Base-by-base conservation (phyloP, 2,113 vertebrate species). In the Peucedramus taeniatus region DNA sequence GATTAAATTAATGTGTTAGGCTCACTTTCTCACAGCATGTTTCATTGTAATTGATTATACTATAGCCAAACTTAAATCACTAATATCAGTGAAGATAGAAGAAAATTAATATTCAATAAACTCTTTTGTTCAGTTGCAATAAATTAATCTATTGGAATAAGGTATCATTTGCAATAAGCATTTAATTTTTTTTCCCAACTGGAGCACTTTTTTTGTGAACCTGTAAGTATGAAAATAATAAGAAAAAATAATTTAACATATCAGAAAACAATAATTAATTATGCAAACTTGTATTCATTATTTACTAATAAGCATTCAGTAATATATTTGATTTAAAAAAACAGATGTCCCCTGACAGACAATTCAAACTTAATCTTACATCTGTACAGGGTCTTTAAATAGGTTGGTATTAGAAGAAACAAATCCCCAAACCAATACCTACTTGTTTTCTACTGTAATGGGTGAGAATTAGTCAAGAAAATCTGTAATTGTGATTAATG, bases 41-140 rank as follows among this genome's bases (percentile, higher is more conserved):
- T 97, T 97, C 97, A 95, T 65, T 97, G 97, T 98, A 98, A 98
- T 98, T 98, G 96, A 98, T 98, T 98, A 97, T 89, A 85, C 83
- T 97, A 94, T 92, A 94, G 77, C 61, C 91, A 97, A 97, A 97
- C 93, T 96, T 96, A 98, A 98, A 98, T 98, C 97, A 97, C 96
- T 96, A 97, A 96, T 98, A 97, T 95, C 93, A 94, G 44, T 96
- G 80, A 78, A 94, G 95, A 96, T 90, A 97, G 94, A 97, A 94
- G 75, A 96, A 98, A 98, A 98, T 98, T 69, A 98, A 98, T 97
- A 97, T 98, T 98, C 97, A 97, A 98, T 98, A 96, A 97, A 97
- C 93, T 31, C 18, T 49, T 93, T 97, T 97, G 86, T 95, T 85
- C 79, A 57, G 50, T 83, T 91, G 37, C 80, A 96, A 87, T 91